Evolutionary conservation across 1,140 invertebrate genomes (phyloP).

Genomic region (Drosophila melanica): DNA sequence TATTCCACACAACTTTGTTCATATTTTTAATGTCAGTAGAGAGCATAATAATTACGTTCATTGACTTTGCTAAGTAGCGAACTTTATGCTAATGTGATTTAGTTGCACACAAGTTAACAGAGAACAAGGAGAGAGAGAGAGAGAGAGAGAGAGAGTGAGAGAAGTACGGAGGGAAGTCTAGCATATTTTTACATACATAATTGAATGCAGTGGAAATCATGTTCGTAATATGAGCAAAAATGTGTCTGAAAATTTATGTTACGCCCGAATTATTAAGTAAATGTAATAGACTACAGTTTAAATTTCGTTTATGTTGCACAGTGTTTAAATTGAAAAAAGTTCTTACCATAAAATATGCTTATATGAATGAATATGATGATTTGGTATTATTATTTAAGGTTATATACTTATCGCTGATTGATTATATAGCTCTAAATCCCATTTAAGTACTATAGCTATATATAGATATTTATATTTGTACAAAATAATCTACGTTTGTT

Average conservation of each 20-base stretch:
- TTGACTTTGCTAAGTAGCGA: slow-evolving; percentile 80
- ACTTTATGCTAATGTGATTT: slow-evolving; percentile 80
- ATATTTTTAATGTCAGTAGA: slow-evolving; percentile 76
- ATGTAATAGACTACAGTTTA: slow-evolving; percentile 5
- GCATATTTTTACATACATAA: slow-evolving; percentile 72
- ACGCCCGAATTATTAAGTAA: slow-evolving; percentile 2
- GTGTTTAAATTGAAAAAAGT: slow-evolving; percentile 2
- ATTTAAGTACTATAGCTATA: background rate
- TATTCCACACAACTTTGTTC: slow-evolving; percentile 77
- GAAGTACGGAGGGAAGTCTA: background rate
- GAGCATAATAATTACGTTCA: slow-evolving; percentile 81
- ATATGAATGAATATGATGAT: background rate
- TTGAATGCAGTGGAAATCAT: slow-evolving; percentile 48
- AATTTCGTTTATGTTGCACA: slow-evolving; percentile 1
- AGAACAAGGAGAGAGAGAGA: slow-evolving; percentile 2
- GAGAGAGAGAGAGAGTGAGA: background rate
- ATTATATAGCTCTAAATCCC: too few relatives aligned
- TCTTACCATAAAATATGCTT: background rate
- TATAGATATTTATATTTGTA: background rate
- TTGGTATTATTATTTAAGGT: too few relatives aligned
- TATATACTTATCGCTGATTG: too few relatives aligned
- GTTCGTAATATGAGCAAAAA: background rate
- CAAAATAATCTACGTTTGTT: background rate
- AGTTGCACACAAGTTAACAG: slow-evolving; percentile 42
- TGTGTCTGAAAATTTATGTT: slow-evolving; percentile 2